phyloP scores from a whole-genome alignment of 2,113 vertebrate species.

The Nyctereutes procyonoides region DNA sequence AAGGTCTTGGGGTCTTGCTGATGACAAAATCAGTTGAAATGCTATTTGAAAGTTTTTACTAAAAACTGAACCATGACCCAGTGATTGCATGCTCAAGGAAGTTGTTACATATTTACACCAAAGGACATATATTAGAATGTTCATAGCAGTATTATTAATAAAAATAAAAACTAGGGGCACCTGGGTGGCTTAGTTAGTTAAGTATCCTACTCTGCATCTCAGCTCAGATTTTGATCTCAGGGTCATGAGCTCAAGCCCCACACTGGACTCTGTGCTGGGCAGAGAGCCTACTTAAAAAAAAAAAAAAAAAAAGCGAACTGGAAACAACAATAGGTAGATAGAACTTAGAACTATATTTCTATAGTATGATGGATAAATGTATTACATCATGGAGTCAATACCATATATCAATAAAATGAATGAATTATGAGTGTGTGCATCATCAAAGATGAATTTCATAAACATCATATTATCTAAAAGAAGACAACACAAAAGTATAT shows the following conservation, averaged over 20 bases:
- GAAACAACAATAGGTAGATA: not conserved
- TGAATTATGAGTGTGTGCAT: not conserved
- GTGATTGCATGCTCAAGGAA: not conserved
- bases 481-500: not conserved
- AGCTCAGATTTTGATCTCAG: not conserved
- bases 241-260: not conserved
- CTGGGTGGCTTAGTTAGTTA: not conserved
- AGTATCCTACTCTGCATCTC: not conserved
- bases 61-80: not conserved
- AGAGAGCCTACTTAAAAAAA: not conserved
- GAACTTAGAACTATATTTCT: not conserved
- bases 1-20: not conserved
- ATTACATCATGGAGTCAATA: not conserved
- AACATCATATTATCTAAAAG: not conserved
- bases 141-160: not conserved
- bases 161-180: not conserved
- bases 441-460: not conserved
- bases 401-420: not conserved
- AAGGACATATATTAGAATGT: not conserved
- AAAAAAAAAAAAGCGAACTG: not conserved
- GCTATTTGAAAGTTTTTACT: not conserved
- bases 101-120: not conserved
- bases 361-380: not conserved
- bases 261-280: not conserved
- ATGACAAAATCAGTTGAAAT: not conserved